Evolutionary conservation across 2,113 vertebrate genomes (phyloP), one percentile per base, ranked within the genome.

Genomic region (Oryzias curvinotus): DNA sequence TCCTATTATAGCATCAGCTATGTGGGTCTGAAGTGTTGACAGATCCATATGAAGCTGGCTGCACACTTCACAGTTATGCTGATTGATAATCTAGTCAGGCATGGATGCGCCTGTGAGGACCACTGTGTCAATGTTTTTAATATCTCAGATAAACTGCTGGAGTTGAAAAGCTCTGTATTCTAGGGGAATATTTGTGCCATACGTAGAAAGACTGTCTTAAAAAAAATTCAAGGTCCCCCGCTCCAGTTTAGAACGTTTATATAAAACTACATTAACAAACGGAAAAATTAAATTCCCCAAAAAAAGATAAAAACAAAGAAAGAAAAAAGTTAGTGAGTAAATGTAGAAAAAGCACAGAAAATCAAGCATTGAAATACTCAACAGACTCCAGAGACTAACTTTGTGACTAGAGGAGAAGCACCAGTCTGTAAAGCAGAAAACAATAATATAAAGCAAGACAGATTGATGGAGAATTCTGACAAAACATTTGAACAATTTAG

Each of bases 341-440:
- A 48, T 45, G 73, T 71, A 30, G 14, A 52, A 46, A 10, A 67
- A 10, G 28, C 50, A 66, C 51, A 3, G 6, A 23, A 14, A 26
- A 45, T 19, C 25, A 46, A 14, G 15, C 23, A 62, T 45, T 26
- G 57, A 65, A 56, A 63, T 61, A 59, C 49, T 43, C 14, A 48
- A 19, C 75, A 78, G 82, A 83, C 73, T 71, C 36, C 51, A 75
- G 57, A 69, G 68, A 90, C 83, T 89, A 70, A 89, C 87, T 88
- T 88, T 88, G 78, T 73, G 70, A 87, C 58, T 75, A 26, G 57
- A 67, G 7, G 60, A 69, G 14, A 14, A 51, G 77, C 68, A 46
- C 62, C 52, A 23, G 44, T 86, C 88, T 90, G 88, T 21, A 83
- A 82, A 69, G 74, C 46, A 81, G 55, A 68, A 68, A 57, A 71